Evolutionary conservation across 2,113 vertebrate species (phyloP).

Genomic region (Dicerorhinus sumatrensis): DNA sequence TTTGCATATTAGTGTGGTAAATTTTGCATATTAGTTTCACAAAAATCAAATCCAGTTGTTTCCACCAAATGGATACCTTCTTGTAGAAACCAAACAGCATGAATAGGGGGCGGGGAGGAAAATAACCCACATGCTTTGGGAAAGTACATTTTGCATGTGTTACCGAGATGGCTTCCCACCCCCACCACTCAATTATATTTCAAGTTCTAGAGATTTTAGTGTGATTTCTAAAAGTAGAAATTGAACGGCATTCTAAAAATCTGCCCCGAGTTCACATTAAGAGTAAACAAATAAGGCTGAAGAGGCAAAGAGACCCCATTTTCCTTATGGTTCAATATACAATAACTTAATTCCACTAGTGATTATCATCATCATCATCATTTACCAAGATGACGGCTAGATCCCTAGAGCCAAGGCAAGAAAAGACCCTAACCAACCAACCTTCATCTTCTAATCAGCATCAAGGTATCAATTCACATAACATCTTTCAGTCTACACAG

Average conservation of each 20-base stretch:
- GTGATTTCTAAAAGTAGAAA: slow-evolving; percentile 34
- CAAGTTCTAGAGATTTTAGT: not conserved
- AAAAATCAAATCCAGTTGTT: not conserved
- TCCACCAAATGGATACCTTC: not conserved
- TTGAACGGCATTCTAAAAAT: slow-evolving; percentile 19
- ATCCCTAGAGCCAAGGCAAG: not conserved
- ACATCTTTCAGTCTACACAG: not conserved
- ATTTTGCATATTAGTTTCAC: not conserved
- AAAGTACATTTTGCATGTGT: not conserved
- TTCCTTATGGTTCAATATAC: not conserved
- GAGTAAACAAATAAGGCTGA: not conserved
- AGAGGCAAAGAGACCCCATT: not conserved
- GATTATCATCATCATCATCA: not conserved
- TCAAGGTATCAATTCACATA: not conserved
- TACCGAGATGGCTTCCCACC: not conserved
- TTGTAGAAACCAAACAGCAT: not conserved
- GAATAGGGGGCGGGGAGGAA: not conserved
- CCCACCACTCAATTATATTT: not conserved
- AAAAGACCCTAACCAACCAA: not conserved
- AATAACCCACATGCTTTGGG: not conserved
- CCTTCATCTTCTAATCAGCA: not conserved
- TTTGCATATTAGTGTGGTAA: not conserved
- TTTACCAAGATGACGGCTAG: not conserved
- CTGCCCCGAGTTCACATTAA: not conserved
- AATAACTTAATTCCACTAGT: not conserved